Evolutionary conservation across 1,140 invertebrate species (phyloP).

Genomic region (Lutraria rhynchaena): DNA sequence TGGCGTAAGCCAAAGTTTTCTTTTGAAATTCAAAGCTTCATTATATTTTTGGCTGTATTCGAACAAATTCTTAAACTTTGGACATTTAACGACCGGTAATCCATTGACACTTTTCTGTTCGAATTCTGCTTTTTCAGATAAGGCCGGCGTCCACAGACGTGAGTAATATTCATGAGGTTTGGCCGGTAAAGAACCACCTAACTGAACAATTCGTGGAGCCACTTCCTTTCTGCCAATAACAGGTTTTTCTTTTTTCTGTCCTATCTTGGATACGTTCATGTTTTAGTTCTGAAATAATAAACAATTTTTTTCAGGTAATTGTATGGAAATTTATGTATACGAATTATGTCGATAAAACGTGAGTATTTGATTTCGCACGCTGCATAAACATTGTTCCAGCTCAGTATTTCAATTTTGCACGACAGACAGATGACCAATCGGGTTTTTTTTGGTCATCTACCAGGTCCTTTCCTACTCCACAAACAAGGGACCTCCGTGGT

Average conservation of each 20-base stretch:
- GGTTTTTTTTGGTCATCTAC: too few relatives aligned
- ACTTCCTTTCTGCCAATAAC: constrained; percentile 1
- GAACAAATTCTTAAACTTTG: constrained; percentile 41
- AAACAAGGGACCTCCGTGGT: too few relatives aligned
- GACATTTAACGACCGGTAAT: neutral
- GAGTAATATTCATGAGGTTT: neutral
- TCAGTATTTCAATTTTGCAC: too few relatives aligned
- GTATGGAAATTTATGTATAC: neutral
- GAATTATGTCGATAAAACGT: too few relatives aligned
- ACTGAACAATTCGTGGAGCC: constrained; percentile 32
- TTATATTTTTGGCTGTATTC: constrained; percentile 43
- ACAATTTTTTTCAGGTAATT: neutral
- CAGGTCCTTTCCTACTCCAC: too few relatives aligned
- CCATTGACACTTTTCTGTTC: neutral
- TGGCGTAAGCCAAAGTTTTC: constrained; percentile 48
- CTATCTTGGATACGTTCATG: neutral
- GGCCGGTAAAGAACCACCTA: constrained; percentile 4
- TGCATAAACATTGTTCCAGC: too few relatives aligned
- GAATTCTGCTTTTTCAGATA: neutral
- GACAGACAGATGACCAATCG: too few relatives aligned
- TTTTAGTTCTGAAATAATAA: neutral
- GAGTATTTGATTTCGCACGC: too few relatives aligned
- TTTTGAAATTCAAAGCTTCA: constrained; percentile 20
- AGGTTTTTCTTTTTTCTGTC: neutral
- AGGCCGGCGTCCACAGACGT: constrained; percentile 23